Percentiles rank a stretch among this genome's conserved stretches.
Conservation (phyloP, 2,888 invertebrate species). For the Timandra comae region DNA sequence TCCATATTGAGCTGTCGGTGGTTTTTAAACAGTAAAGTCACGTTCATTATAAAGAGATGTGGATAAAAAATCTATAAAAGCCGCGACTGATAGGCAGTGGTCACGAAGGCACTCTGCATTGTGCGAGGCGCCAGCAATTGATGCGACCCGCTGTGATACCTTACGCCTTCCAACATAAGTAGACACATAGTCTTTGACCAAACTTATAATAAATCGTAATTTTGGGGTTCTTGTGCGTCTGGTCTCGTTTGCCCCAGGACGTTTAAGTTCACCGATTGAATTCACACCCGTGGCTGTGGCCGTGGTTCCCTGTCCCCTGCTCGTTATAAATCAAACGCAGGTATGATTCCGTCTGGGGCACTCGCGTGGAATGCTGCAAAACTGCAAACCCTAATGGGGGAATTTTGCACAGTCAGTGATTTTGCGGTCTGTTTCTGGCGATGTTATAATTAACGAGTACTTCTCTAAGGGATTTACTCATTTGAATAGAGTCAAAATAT, state of each 20-base stretch:
- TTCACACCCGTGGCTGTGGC: conserved; percentile 65
- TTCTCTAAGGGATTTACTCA: conserved; percentile 13
- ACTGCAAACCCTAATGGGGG: conserved; percentile 42
- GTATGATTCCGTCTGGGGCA: conserved; percentile 62
- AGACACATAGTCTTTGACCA: conserved; percentile 22
- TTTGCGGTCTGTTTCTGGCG: conserved; percentile 30
- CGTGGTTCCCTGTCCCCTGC: conserved; percentile 60
- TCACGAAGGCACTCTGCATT: conserved; percentile 60
- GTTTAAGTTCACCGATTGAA: conserved; percentile 55
- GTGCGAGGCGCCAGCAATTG: conserved; percentile 62
- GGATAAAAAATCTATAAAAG: conserved; percentile 58
- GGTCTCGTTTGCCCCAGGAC: conserved; percentile 43
- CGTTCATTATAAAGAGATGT: conserved; percentile 50
- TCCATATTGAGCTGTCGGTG: conserved; percentile 54
- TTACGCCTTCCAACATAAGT: conserved; percentile 41
- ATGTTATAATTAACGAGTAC: conserved; percentile 32
- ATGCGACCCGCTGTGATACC: conserved; percentile 61
- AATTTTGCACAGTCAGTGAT: conserved; percentile 34
- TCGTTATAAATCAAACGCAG: conserved; percentile 74
- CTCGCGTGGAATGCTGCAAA: conserved; percentile 51
- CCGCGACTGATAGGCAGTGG: conserved; percentile 62
- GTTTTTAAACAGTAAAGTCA: conserved; percentile 57
- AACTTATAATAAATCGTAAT: conserved; percentile 19
- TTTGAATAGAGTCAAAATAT: not conserved
- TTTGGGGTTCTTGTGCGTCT: conserved; percentile 33